A percentile compares a stretch with the other conserved stretches of the same genome.
phyloP scores from a whole-genome alignment of 1,140 invertebrate species.

The Trichomalopsis sarcophagae region DNA sequence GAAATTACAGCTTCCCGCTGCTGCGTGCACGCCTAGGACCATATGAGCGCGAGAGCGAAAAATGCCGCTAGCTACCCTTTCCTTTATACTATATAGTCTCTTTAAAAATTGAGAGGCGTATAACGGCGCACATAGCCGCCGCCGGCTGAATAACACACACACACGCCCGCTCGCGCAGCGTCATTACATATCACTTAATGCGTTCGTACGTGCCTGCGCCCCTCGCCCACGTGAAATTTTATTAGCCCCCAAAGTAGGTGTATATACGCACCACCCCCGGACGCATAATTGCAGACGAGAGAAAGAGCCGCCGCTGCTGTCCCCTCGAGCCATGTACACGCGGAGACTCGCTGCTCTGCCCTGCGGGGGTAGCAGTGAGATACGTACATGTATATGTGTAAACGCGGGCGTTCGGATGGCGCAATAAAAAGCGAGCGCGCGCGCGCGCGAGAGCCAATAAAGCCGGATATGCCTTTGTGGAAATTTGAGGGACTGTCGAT shows the following conservation, averaged over 20 bases:
- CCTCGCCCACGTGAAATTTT: constrained; percentile 34
- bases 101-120: constrained; percentile 25
- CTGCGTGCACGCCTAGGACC: constrained; percentile 8
- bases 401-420: too few species aligned
- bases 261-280: constrained; percentile 7
- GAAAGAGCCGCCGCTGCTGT: not conserved
- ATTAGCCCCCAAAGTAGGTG: constrained; percentile 47
- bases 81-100: not conserved
- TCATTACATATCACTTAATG: constrained; percentile 36
- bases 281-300: constrained; percentile 28
- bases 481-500: not conserved
- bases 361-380: not conserved
- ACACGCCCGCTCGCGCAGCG: constrained; percentile 16
- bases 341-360: not conserved
- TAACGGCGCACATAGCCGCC: not conserved
- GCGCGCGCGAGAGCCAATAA: not conserved
- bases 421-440: not conserved
- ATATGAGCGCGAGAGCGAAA: constrained; percentile 13
- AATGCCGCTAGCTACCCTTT: constrained; percentile 33
- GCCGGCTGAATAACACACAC: too few species aligned
- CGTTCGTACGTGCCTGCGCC: not conserved
- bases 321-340: not conserved
- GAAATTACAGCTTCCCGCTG: constrained; percentile 33
- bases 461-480: not conserved
- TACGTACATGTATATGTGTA: not conserved